Evolutionary conservation across 2,888 invertebrate species (phyloP).

Genomic region (Dione juno): DNA sequence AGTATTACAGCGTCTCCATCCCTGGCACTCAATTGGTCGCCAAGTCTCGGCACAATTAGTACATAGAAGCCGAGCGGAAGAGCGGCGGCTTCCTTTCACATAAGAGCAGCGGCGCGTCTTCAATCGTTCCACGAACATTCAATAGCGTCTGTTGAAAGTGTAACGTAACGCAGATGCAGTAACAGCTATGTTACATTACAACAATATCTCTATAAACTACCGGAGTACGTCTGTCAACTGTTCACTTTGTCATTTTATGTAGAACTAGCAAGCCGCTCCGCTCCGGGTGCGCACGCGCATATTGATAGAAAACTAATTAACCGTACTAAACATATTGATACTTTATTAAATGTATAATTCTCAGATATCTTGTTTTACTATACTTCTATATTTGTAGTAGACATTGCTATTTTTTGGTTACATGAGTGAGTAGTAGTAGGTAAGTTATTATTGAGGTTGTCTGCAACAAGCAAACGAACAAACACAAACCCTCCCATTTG

Average conservation of each 20-base stretch:
- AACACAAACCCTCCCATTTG: too few relatives aligned
- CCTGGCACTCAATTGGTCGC: slow-evolving; percentile 20
- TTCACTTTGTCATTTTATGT: background rate
- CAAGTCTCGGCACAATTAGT: slow-evolving; percentile 24
- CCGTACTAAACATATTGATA: too few relatives aligned
- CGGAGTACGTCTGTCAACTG: too few relatives aligned
- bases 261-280: background rate
- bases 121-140: slow-evolving; percentile 9
- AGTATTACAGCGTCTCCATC: slow-evolving; percentile 11
- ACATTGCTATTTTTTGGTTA: too few relatives aligned
- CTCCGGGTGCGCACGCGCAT: background rate
- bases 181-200: background rate
- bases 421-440: too few relatives aligned
- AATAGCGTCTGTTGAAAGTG: slow-evolving; percentile 9
- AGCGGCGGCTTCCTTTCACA: slow-evolving; percentile 14
- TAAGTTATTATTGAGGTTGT: too few relatives aligned
- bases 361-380: too few relatives aligned
- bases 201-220: background rate
- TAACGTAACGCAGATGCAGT: background rate
- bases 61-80: slow-evolving; percentile 6
- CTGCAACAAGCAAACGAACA: too few relatives aligned
- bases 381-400: too few relatives aligned
- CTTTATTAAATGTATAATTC: too few relatives aligned
- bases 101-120: slow-evolving; percentile 18
- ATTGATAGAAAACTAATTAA: background rate